Base-by-base conservation (phyloP, 2,888 invertebrate genomes). In the Mystacides longicornis region DNA sequence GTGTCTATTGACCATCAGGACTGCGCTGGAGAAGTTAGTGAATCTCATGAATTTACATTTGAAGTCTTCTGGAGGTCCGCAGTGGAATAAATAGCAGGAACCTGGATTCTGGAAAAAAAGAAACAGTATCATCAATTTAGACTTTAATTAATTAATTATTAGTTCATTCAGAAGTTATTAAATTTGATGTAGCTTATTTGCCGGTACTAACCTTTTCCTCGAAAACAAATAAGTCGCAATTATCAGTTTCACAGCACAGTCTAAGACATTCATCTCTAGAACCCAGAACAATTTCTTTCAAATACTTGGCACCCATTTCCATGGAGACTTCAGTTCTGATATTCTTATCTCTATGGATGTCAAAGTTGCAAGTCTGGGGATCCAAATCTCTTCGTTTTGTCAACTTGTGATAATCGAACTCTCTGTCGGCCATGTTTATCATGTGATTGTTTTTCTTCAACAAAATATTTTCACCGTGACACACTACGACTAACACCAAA, bases 201-300 rank as follows among this genome's bases (percentile, higher is more conserved):
- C n/a, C n/a, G n/a, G n/a, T n/a, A n/a, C n/a, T n/a, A n/a, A 89
- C 91, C 84, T 92, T 93, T 68, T 93, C 90, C 70, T 94, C 93
- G 68, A 88, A 94, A 63, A 94, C 88, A 70, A 92, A 93, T 21
- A 93, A 92, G 71, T 94, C 93, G 71, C 94, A 94, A 59, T 82
- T 74, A 50, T 86, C 84, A 2, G 91, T 92, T 71, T 89, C 86
- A 73, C 93, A 94, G 74, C 94, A 94, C 60, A 91, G 80, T 51
- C 86, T 80, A 66, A 92, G 78, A 68, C 94, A 94, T 68, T 93
- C 91, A 64, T 85, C 81, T 63, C 88, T 81, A 52, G 87, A 82
- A 63, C 86, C 85, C 66, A 93, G 78, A 70, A 92, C 91, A 61
- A 88, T 81, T 69, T 91, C 92, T 67, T 88, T 90, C 49, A 94